These are phyloP conservation scores for Drosophila helvetica DNA, from an alignment of 2,888 invertebrate genomes.

Conservation along the genomic window DNA sequence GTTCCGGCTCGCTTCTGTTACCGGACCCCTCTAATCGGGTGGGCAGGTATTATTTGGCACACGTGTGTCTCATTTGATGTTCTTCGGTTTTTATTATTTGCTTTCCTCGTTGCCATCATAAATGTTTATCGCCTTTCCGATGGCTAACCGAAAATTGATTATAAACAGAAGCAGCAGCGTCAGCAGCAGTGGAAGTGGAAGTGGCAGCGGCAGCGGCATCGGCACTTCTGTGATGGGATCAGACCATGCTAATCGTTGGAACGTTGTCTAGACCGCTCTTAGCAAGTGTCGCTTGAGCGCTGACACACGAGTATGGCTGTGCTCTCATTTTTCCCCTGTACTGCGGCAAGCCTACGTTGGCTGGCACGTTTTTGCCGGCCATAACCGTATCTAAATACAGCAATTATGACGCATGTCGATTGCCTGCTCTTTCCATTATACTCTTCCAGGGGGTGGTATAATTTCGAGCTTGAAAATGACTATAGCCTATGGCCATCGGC, in stretches of 20 bases:
- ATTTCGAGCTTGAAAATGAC: background rate
- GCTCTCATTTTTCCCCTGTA: background rate
- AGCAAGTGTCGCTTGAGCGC: slow-evolving; percentile 13
- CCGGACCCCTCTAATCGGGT: slow-evolving; percentile 50
- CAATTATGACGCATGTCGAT: slow-evolving; percentile 51
- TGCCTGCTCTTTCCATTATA: slow-evolving; percentile 15
- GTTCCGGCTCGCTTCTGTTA: slow-evolving; percentile 24
- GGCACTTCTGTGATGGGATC: slow-evolving; percentile 1
- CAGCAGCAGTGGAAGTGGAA: background rate
- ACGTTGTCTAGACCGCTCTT: slow-evolving; percentile 20
- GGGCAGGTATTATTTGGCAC: slow-evolving; percentile 73
- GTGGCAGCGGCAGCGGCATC: slow-evolving; percentile 27
- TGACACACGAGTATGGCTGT: background rate
- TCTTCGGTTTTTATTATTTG: slow-evolving; percentile 56
- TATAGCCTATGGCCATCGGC: background rate
- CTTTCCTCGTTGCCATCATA: slow-evolving; percentile 57
- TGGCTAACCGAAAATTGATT: slow-evolving; percentile 40
- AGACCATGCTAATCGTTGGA: slow-evolving; percentile 16
- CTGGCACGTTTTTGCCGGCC: slow-evolving; percentile 38
- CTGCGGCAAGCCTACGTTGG: slow-evolving; percentile 9
- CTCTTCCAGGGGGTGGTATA: background rate
- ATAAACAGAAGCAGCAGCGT: slow-evolving; percentile 26
- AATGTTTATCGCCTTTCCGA: slow-evolving; percentile 63
- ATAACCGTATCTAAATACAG: slow-evolving; percentile 43
- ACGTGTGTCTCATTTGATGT: slow-evolving; percentile 75